These are phyloP conservation scores for Acanthurus leucopareius DNA, from an alignment of 2,797 vertebrate genomes.

Conservation along the genomic window DNA sequence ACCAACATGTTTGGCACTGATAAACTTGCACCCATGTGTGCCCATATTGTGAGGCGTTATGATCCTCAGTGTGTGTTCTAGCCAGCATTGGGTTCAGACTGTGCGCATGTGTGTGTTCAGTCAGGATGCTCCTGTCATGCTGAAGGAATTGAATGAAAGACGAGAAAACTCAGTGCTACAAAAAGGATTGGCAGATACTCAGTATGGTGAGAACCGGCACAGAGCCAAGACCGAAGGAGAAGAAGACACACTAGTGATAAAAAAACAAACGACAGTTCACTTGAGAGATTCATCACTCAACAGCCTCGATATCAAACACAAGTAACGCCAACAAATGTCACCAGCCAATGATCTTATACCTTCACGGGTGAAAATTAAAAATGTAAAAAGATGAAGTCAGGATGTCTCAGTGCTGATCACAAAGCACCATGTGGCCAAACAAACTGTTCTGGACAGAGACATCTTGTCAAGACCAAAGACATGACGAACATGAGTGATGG, in stretches of 20 bases:
- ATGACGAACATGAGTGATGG: conserved; percentile 35
- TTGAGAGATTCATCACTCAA: conserved; percentile 16
- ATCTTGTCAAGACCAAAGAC: conserved; percentile 29
- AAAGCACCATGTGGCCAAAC: conserved; percentile 25
- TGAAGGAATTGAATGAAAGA: conserved; percentile 30
- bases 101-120: conserved; percentile 5
- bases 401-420: conserved; percentile 19
- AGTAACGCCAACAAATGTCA: conserved; percentile 9
- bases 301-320: conserved; percentile 35
- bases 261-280: conserved; percentile 20
- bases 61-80: conserved; percentile 16
- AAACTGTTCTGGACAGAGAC: conserved; percentile 33
- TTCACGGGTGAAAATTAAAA: conserved; percentile 21
- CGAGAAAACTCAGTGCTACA: conserved; percentile 45
- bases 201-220: conserved; percentile 20
- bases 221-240: conserved; percentile 26
- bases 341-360: conserved; percentile 27
- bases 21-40: conserved; percentile 35
- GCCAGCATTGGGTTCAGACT: neutral
- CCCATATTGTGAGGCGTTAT: conserved; percentile 29
- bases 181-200: conserved; percentile 29
- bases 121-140: conserved; percentile 24
- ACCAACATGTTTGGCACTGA: conserved; percentile 72
- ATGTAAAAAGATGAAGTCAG: conserved; percentile 2
- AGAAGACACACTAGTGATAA: neutral